Base-by-base conservation (phyloP, 2,888 invertebrate genomes). In the Belgica antarctica region DNA sequence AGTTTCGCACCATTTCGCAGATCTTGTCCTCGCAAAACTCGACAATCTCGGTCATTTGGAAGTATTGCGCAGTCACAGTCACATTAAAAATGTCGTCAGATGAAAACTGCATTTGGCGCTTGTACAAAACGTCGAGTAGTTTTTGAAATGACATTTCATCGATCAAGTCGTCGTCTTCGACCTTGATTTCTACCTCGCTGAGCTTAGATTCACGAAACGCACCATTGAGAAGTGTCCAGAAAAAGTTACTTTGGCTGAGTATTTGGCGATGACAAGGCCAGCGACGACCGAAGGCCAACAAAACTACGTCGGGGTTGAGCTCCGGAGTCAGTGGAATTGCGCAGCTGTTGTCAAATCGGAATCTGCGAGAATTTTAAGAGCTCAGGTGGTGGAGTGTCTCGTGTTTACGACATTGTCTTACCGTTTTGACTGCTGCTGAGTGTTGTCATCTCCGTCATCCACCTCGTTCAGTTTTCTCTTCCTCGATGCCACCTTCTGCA, bases 211-310 rank as follows among this genome's bases (percentile, higher is more conserved):
- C 65, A 5, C n/a, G 19, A 19, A 65, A 65, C 7, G 10, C 15
- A 10, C 46, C 65, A 47, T 27, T 47, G 22, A 36, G 22, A 25
- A 65, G 28, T 5, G 24, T 47, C 1, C 17, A 7, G 19, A 65
- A 65, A 46, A 47, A 65, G 17, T 27, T 47, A 24, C 65, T 65
- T 12, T 65, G 65, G 17, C 36, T 24, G 1, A 65, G 15, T 7
- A 65, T 47, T 5, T 17, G 7, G 17, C 47, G 24, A 65, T 65
- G 46, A 65, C 65, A 65, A 22, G 46, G 46, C 65, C 65, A 65
- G 10, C n/a, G 15, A 8, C 46, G 41, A 15, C 24, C 47, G 47
- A 65, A 65, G 0, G 47, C 65, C n/a, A 41, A 41, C 10, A 41
- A 41, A 5, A 15, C 15, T 5, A 41, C 15, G 41, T 52, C 52